These are phyloP conservation scores for Drosophila tanythrix DNA, from an alignment of 2,888 invertebrate species.

Conservation along the genomic window DNA sequence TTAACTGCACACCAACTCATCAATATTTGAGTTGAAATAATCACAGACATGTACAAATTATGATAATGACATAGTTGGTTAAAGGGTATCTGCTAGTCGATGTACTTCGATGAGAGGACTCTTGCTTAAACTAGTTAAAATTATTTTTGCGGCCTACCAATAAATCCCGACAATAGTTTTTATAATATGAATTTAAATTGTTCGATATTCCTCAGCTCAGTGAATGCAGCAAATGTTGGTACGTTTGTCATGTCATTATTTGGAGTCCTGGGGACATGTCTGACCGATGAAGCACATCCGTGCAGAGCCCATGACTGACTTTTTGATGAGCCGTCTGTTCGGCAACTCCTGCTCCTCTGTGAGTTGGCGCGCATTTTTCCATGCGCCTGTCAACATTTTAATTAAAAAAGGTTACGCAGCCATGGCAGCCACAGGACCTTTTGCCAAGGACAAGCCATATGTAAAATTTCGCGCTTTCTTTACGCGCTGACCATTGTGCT, in stretches of 20 bases:
- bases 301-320: conserved; percentile 36
- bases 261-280: conserved; percentile 34
- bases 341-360: conserved; percentile 9
- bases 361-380: conserved; percentile 71
- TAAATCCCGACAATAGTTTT: background rate
- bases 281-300: conserved; percentile 48
- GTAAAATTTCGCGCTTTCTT: conserved; percentile 82
- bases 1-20: too few species aligned
- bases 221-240: background rate
- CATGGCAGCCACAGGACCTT: conserved; percentile 52
- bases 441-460: conserved; percentile 55
- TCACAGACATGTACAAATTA: background rate
- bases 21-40: background rate
- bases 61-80: background rate
- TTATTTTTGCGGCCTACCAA: background rate
- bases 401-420: conserved; percentile 85
- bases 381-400: conserved; percentile 85
- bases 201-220: background rate
- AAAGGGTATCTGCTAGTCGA: background rate
- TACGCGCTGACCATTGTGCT: conserved; percentile 48
- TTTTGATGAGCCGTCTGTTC: conserved; percentile 33
- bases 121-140: background rate
- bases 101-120: background rate
- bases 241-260: conserved; percentile 4
- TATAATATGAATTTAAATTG: background rate